A percentile compares a stretch with the other conserved stretches of the same genome.
phyloP scores from a whole-genome alignment of 2,888 invertebrate genomes.

The Drosophila prostipennis region DNA sequence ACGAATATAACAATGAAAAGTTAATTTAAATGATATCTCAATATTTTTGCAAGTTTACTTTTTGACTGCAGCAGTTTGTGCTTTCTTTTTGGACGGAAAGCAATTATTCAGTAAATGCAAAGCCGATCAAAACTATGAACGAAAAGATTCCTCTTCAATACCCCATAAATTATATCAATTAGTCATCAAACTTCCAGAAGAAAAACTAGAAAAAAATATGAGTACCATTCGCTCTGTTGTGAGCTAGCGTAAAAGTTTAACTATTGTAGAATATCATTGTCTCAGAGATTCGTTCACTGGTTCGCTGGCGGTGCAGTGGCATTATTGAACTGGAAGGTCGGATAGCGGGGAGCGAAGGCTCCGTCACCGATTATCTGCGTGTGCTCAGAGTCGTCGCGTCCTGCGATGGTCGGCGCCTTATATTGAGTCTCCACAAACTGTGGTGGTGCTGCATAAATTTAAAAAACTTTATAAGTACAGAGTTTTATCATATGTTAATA shows the following conservation, averaged over 20 bases:
- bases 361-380: constrained; percentile 85
- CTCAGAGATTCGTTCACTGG: constrained; percentile 57
- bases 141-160: constrained; percentile 1
- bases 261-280: constrained; percentile 4
- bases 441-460: constrained; percentile 86
- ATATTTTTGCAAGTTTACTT: background rate
- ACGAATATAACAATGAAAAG: background rate
- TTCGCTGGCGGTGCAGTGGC: constrained; percentile 85
- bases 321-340: constrained; percentile 86
- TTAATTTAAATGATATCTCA: background rate
- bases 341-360: constrained; percentile 87
- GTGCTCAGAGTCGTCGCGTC: constrained; percentile 87
- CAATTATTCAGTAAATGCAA: constrained; percentile 43
- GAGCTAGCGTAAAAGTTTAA: background rate
- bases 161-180: background rate
- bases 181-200: background rate
- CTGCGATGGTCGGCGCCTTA: constrained; percentile 87
- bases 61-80: constrained; percentile 20
- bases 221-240: background rate
- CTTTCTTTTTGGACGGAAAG: constrained; percentile 60
- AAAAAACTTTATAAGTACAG: background rate
- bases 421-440: constrained; percentile 88
- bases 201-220: background rate
- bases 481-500: too few species aligned
- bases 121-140: constrained; percentile 22